phyloP scores from a whole-genome alignment of 1,140 invertebrate species.

The Drosophila chauvacae region DNA sequence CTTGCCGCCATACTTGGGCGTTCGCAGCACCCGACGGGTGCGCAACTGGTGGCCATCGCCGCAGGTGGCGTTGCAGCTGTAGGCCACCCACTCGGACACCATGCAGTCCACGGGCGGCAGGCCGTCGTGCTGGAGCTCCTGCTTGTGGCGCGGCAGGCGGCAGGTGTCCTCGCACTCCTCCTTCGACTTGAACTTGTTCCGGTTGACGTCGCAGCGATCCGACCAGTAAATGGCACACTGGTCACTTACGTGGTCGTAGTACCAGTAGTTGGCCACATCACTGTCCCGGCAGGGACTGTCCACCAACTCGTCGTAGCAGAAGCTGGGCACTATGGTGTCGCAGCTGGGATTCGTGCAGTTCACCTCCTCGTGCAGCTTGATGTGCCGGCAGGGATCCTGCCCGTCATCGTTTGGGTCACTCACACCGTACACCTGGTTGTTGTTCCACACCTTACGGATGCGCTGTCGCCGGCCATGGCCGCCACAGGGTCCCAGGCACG shows the following conservation, averaged over 20 bases:
- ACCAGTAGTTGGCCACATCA: constrained; percentile 87
- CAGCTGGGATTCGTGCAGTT: constrained; percentile 86
- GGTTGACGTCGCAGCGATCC: constrained; percentile 90
- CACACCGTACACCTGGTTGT: constrained; percentile 77
- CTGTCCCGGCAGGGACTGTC: constrained; percentile 88
- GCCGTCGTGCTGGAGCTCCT: constrained; percentile 61
- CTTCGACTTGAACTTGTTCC: constrained; percentile 89
- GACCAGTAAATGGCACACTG: constrained; percentile 91
- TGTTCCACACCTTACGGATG: constrained; percentile 79
- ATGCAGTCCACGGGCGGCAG: constrained; percentile 85
- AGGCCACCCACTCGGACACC: constrained; percentile 88
- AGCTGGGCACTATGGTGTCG: constrained; percentile 85
- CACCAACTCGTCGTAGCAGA: constrained; percentile 78
- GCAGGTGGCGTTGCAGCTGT: constrained; percentile 87
- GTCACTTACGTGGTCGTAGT: constrained; percentile 88
- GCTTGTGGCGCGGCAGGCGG: constrained; percentile 64
- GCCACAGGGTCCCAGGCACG: constrained; percentile 89
- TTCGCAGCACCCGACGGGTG: constrained; percentile 85
- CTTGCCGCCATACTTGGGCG: constrained; percentile 88
- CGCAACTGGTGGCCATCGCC: constrained; percentile 85
- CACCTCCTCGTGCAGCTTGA: constrained; percentile 84
- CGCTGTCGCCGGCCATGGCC: constrained; percentile 62
- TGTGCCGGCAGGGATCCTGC: constrained; percentile 82
- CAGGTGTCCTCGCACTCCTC: constrained; percentile 85
- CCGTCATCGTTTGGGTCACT: constrained; percentile 62